Evolutionary conservation across 2,888 invertebrate species (phyloP).

Genomic region (Mythimna albipuncta): DNA sequence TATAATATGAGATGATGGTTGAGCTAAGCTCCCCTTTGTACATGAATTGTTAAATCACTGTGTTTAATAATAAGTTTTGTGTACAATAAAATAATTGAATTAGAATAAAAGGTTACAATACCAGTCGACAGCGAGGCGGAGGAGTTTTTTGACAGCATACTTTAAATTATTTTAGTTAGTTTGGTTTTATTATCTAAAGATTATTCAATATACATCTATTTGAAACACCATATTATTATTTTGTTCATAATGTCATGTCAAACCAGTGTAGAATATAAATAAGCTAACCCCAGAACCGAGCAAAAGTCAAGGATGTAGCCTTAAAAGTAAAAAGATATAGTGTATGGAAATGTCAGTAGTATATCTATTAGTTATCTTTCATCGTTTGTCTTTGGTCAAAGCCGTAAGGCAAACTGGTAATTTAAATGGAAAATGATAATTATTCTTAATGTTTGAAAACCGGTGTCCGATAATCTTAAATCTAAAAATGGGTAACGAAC

Average conservation of each 20-base stretch:
- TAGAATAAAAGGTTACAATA: too few relatives aligned
- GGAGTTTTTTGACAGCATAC: too few relatives aligned
- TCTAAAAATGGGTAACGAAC: background rate
- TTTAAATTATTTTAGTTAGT: too few relatives aligned
- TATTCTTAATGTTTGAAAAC: background rate
- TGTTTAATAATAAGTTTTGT: too few relatives aligned
- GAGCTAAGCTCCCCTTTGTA: too few relatives aligned
- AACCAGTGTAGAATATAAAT: slow-evolving; percentile 47
- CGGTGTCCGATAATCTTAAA: background rate
- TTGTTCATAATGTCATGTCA: slow-evolving; percentile 42
- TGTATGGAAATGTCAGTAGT: slow-evolving; percentile 45
- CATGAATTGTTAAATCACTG: too few relatives aligned
- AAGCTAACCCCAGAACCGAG: slow-evolving; percentile 44
- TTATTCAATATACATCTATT: slow-evolving; percentile 25
- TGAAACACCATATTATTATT: slow-evolving; percentile 21
- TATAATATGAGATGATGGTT: too few relatives aligned
- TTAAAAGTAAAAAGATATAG: slow-evolving; percentile 54
- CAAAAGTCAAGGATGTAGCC: slow-evolving; percentile 61
- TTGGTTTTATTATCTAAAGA: background rate
- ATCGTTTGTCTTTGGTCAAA: slow-evolving; percentile 35
- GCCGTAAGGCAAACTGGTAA: slow-evolving; percentile 21
- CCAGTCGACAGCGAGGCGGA: too few relatives aligned
- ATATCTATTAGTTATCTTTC: slow-evolving; percentile 41
- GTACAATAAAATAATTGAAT: too few relatives aligned
- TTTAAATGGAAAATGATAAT: background rate